These are phyloP conservation scores for Steinernema scapterisci DNA, from an alignment of 2,888 invertebrate genomes.

Conservation along the genomic window DNA sequence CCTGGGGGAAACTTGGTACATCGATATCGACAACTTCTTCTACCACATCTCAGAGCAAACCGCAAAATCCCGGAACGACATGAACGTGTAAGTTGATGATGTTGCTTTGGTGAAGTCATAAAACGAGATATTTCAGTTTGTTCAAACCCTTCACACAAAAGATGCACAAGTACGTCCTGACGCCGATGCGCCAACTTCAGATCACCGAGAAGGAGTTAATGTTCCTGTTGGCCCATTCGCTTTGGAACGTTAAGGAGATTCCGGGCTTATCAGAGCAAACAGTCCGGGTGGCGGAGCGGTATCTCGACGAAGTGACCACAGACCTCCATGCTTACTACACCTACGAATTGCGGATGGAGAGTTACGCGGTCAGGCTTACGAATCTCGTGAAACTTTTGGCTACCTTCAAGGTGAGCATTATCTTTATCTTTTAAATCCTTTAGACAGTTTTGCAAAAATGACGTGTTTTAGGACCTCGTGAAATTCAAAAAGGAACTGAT, in stretches of 20 bases:
- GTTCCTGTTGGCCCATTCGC: neutral
- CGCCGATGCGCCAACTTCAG: neutral
- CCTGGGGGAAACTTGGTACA: neutral
- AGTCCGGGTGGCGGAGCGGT: neutral
- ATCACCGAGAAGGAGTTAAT: neutral
- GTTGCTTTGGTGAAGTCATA: neutral
- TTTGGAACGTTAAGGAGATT: neutral
- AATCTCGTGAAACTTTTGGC: neutral
- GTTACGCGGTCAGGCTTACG: neutral
- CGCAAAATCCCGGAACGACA: neutral
- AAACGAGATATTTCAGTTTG: neutral
- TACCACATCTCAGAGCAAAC: neutral
- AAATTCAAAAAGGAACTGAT: neutral
- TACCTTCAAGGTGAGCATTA: neutral
- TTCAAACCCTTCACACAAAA: neutral
- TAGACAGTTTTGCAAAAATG: neutral
- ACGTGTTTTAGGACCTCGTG: neutral
- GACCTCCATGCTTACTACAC: neutral
- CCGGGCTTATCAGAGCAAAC: neutral
- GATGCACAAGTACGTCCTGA: neutral
- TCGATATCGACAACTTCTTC: neutral
- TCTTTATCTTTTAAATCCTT: neutral
- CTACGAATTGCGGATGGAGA: conserved; percentile 9
- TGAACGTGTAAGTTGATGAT: neutral
- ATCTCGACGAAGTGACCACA: neutral